phyloP scores from a whole-genome alignment of 1,140 invertebrate genomes.

The Drosophila ogumai region DNA sequence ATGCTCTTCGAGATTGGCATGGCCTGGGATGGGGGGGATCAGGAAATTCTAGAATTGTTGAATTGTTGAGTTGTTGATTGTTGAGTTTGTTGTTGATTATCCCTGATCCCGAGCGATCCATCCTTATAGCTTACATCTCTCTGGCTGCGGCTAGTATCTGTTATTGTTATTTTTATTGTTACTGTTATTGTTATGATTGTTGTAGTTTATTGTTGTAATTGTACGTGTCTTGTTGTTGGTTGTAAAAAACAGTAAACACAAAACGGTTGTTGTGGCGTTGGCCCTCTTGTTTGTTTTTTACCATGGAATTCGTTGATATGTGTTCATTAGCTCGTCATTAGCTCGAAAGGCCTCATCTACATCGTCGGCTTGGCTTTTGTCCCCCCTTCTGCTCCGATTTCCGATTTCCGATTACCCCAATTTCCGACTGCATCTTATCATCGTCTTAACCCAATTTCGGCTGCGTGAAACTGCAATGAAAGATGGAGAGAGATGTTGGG shows the following conservation, averaged over 20 bases:
- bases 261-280: slow-evolving; percentile 21
- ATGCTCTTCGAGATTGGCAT: slow-evolving; percentile 9
- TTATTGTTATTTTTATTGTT: slow-evolving; percentile 33
- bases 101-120: slow-evolving; percentile 8
- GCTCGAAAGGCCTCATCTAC: slow-evolving; percentile 63
- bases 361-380: slow-evolving; percentile 18
- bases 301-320: slow-evolving; percentile 76
- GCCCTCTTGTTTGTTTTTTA: slow-evolving; percentile 11
- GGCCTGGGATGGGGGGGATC: slow-evolving; percentile 8
- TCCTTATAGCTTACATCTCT: slow-evolving; percentile 14
- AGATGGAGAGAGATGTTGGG: background rate
- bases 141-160: slow-evolving; percentile 46
- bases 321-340: slow-evolving; percentile 67
- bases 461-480: slow-evolving; percentile 60
- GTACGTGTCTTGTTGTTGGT: slow-evolving; percentile 28
- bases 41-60: slow-evolving; percentile 8
- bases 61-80: slow-evolving; percentile 7
- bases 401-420: slow-evolving; percentile 18
- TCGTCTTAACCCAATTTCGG: slow-evolving; percentile 40
- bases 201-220: slow-evolving; percentile 22
- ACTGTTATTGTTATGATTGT: slow-evolving; percentile 14
- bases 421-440: slow-evolving; percentile 21
- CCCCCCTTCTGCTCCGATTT: background rate
- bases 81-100: slow-evolving; percentile 19
- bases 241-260: slow-evolving; percentile 37